A percentile compares a stretch with the other conserved stretches of the same genome.
Evolutionary conservation across 37 sponge, comb jelly and placozoan genomes (phyloP).

Genomic region (Bolinopsis microptera): DNA sequence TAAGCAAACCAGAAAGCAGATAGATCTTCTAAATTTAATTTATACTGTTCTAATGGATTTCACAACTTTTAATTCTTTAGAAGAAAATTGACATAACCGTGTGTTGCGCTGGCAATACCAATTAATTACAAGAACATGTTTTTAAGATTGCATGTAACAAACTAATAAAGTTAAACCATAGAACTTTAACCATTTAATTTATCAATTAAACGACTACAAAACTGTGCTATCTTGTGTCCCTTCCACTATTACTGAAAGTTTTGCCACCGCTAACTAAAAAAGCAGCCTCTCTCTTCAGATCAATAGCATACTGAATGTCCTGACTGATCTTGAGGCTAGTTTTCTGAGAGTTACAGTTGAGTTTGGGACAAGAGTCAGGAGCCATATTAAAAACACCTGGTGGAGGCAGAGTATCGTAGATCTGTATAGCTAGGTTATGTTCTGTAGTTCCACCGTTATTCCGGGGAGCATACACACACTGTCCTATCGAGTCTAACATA

Average conservation of each 20-base stretch:
- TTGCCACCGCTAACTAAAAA: neutral
- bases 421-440: neutral
- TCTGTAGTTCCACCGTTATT: neutral
- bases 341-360: neutral
- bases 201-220: too few relatives aligned
- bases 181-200: too few relatives aligned
- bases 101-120: too few relatives aligned
- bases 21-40: too few relatives aligned
- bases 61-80: too few relatives aligned
- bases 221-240: neutral
- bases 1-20: too few relatives aligned
- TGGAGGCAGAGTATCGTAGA: neutral
- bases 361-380: neutral
- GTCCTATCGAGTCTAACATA: neutral
- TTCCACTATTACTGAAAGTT: neutral
- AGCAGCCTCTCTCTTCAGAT: neutral
- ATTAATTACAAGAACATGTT: too few relatives aligned
- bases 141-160: too few relatives aligned
- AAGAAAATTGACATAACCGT: too few relatives aligned
- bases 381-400: neutral
- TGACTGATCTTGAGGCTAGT: conserved; percentile 24
- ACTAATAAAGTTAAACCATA: too few relatives aligned
- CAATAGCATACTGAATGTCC: conserved; percentile 59
- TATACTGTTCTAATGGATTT: too few relatives aligned
- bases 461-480: neutral